phyloP scores from a whole-genome alignment of 2,113 vertebrate genomes.

The Microcebus lehilahytsara region DNA sequence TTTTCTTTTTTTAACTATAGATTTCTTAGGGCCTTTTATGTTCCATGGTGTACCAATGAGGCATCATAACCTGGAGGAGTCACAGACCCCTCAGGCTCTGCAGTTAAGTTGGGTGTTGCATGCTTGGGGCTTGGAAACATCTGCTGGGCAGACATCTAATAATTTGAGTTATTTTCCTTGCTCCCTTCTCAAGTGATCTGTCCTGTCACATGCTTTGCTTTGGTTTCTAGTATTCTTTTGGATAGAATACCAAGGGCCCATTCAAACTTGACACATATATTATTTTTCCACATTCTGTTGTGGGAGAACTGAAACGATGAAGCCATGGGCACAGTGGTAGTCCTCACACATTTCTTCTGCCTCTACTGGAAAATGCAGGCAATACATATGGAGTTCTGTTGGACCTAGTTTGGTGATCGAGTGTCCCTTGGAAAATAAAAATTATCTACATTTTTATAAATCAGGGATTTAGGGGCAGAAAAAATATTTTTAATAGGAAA shows the following conservation, averaged over 20 bases:
- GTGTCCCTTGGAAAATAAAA: neutral
- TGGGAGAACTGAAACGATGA: neutral
- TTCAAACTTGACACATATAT: neutral
- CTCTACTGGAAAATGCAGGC: neutral
- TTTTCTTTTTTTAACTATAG: neutral
- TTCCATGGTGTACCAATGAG: neutral
- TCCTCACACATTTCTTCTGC: neutral
- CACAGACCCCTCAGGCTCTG: neutral
- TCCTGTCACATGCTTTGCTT: neutral
- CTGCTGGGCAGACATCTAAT: neutral
- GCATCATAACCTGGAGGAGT: neutral
- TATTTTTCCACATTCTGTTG: neutral
- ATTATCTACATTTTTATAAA: neutral
- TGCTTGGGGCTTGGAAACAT: neutral
- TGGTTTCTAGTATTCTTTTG: conserved; percentile 10
- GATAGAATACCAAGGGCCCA: neutral
- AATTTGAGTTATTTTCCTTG: neutral
- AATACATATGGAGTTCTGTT: neutral
- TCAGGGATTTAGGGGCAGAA: neutral
- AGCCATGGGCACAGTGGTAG: neutral
- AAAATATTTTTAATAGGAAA: neutral
- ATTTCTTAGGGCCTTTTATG: neutral
- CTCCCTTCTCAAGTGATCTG: neutral
- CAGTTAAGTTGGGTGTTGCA: neutral
- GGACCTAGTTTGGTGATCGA: neutral